A percentile compares a stretch with the other conserved stretches of the same genome.
Evolutionary conservation across 1,140 invertebrate genomes (phyloP).

Genomic region (Drosophila nigrodunni): DNA sequence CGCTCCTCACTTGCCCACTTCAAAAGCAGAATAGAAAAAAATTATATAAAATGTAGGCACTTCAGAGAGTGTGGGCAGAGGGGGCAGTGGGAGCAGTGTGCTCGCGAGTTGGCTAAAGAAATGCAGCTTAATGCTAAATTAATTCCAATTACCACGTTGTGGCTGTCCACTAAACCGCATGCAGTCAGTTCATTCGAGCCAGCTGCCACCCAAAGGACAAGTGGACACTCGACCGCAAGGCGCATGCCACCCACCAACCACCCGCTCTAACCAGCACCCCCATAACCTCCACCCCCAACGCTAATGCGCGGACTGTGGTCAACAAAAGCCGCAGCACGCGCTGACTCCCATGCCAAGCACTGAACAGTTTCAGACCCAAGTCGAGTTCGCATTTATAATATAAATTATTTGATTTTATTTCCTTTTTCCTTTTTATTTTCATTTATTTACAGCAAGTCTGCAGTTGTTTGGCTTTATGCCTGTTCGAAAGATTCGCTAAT

Average conservation of each 20-base stretch:
- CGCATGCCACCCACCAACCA: constrained; percentile 23
- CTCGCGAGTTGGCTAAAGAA: constrained; percentile 69
- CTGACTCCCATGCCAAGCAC: constrained; percentile 31
- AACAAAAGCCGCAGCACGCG: constrained; percentile 74
- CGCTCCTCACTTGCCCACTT: constrained; percentile 41
- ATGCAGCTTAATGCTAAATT: constrained; percentile 82
- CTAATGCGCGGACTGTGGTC: constrained; percentile 75
- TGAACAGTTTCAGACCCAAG: constrained; percentile 12
- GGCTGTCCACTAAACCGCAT: constrained; percentile 6
- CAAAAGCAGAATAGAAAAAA: constrained; percentile 72
- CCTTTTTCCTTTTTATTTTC: no score
- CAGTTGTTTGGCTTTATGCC: constrained; percentile 70
- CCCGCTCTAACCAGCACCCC: background rate
- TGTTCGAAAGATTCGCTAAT: constrained; percentile 68
- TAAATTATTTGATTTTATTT: constrained; percentile 66
- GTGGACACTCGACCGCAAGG: constrained; percentile 49
- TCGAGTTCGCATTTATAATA: constrained; percentile 59
- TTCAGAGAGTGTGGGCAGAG: constrained; percentile 36
- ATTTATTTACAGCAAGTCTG: constrained; percentile 12
- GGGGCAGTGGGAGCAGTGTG: constrained; percentile 5
- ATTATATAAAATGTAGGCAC: constrained; percentile 79
- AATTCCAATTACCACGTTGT: constrained; percentile 77
- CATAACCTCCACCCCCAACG: constrained; percentile 14
- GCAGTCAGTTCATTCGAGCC: constrained; percentile 13
- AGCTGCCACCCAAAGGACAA: constrained; percentile 43